Conservation (phyloP, 53 echinoderm and acorn worm species). For the Patiria pectinifera region DNA sequence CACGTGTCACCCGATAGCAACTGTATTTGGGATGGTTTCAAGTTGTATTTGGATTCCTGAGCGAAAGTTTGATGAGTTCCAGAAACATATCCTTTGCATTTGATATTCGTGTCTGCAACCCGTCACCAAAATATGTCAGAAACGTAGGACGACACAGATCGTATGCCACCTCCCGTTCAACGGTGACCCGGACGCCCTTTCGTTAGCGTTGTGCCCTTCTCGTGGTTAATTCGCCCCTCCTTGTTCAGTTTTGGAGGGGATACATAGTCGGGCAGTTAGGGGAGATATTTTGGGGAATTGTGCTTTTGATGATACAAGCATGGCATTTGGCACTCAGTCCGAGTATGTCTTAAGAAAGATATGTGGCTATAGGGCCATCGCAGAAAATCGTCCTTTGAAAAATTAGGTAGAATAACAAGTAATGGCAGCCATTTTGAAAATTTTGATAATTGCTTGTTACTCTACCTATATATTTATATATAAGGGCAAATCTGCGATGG, state of each 20-base stretch:
- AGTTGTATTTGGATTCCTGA: slow-evolving; percentile 47
- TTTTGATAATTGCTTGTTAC: no score
- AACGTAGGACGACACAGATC: background rate
- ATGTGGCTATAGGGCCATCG: no score
- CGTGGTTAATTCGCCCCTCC: background rate
- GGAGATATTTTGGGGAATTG: no score
- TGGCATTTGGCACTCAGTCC: no score
- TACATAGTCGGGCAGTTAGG: background rate
- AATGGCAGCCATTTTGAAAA: no score
- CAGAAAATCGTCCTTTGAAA: no score
- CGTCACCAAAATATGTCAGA: slow-evolving; percentile 36
- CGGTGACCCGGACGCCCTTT: slow-evolving; percentile 6
- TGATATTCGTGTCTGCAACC: slow-evolving; percentile 8
- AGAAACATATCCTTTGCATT: background rate
- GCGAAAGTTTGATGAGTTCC: slow-evolving; percentile 35
- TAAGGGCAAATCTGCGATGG: no score
- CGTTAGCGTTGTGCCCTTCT: background rate
- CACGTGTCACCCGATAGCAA: slow-evolving; percentile 37
- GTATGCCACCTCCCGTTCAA: slow-evolving; percentile 18
- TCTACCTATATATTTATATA: no score
- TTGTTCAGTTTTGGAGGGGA: background rate
- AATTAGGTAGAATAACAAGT: no score
- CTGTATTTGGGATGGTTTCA: slow-evolving; percentile 61
- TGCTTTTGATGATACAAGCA: no score
- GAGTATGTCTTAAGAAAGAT: no score